Evolutionary conservation across 2,797 vertebrate genomes (phyloP), one percentile per base, ranked within the genome.

Genomic region (Propithecus deckenii): DNA sequence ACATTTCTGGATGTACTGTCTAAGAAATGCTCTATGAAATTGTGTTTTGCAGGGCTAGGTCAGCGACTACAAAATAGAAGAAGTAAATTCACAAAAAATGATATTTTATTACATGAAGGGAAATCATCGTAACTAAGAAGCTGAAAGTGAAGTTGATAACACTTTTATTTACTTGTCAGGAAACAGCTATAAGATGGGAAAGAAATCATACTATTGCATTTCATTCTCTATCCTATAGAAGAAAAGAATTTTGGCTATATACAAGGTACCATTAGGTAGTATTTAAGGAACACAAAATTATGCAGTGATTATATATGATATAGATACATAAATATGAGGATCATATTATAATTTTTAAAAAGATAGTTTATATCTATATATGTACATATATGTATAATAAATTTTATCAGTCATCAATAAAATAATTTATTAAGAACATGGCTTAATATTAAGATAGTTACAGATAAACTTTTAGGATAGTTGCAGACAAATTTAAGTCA

Each of bases 1-100:
- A 93, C 76, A 96, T 95, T 96, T 97, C 94, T 96, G 76, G 61
- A 90, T 95, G 69, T 75, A 95, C 61, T 91, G 35, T 65, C 89
- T 95, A 94, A 80, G 69, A 97, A 96, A 94, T 83, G 57, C 30
- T 97, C 74, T 86, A 92, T 84, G 80, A 96, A 94, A 97, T 89
- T 86, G 84, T 94, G 48, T 80, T 88, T 91, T 65, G 2, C n/a
- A 80, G 78, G 81, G 5, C 32, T 86, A 92, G 52, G 90, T 89
- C 65, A 89, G 30, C 90, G 91, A 96, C 94, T 93, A 50, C 59
- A 91, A 35, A 95, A 96, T 74, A 84, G 91, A 93, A 83, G 67
- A 81, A 30, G 41, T 63, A 92, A 96, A 95, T 69, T 92, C 43
- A 76, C 32, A 22, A 65, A 96, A 90, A 90, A 38, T 75, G 35